Percentiles rank a stretch among this genome's conserved stretches.
These are phyloP conservation scores for Stegostoma tigrinum DNA, from an alignment of 2,113 vertebrate genomes.

Conservation along the genomic window DNA sequence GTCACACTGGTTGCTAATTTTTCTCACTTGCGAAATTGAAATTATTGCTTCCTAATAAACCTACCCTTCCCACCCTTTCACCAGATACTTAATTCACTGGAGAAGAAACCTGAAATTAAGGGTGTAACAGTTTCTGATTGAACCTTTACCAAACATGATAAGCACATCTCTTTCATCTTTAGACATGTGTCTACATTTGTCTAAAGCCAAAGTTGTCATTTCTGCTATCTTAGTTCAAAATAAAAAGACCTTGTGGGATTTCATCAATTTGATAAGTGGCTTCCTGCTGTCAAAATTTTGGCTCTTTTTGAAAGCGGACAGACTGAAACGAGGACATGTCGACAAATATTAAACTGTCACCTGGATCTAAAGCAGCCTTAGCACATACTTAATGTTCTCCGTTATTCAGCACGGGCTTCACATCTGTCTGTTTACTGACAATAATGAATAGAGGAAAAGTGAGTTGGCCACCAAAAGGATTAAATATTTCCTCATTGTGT, in stretches of 20 bases:
- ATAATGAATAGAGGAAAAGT: not conserved
- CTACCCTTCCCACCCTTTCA: not conserved
- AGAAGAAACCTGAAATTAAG: not conserved
- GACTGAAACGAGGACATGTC: not conserved
- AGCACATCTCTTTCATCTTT: not conserved
- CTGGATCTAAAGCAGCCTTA: not conserved
- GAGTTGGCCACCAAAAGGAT: not conserved
- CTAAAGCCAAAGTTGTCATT: not conserved
- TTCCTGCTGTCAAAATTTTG: slow-evolving; percentile 15
- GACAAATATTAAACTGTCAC: not conserved
- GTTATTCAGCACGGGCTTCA: not conserved
- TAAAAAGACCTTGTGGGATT: not conserved
- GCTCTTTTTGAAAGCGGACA: slow-evolving; percentile 10
- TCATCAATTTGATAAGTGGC: not conserved
- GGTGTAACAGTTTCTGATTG: not conserved
- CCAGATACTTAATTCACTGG: not conserved
- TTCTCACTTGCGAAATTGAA: not conserved
- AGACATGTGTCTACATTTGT: not conserved
- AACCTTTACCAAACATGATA: slow-evolving; percentile 6
- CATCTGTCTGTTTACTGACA: not conserved
- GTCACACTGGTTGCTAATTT: not conserved
- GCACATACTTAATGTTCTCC: not conserved
- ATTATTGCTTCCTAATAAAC: not conserved
- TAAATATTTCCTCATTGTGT: not conserved
- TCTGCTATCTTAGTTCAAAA: not conserved